Conservation (phyloP, 2,797 vertebrate genomes). For the Podarcis lilfordi region DNA sequence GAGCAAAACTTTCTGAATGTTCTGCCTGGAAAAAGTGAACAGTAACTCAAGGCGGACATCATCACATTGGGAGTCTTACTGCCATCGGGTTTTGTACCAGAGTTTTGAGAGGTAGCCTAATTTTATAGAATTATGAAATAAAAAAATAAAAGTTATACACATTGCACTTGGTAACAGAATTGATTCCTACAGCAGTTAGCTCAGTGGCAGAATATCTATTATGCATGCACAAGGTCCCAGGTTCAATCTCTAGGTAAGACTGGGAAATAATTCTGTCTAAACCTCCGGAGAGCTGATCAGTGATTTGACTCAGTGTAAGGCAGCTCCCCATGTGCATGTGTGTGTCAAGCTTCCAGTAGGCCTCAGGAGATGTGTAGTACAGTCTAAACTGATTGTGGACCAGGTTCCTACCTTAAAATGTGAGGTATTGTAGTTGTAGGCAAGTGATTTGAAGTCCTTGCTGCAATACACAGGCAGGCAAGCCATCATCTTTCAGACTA, state of each 20-base stretch:
- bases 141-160: background rate
- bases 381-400: background rate
- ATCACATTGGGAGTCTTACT: constrained; percentile 41
- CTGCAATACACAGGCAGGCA: background rate
- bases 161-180: background rate
- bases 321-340: too few species aligned
- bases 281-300: background rate
- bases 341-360: background rate
- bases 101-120: background rate
- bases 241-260: background rate
- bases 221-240: too few species aligned
- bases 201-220: too few species aligned
- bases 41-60: constrained; percentile 51
- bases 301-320: too few species aligned
- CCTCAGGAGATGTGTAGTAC: background rate
- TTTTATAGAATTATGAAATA: background rate
- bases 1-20: constrained; percentile 70
- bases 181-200: background rate
- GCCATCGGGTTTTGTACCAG: constrained; percentile 13
- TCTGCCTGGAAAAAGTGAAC: constrained; percentile 74
- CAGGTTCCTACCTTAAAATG: background rate
- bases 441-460: background rate
- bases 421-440: background rate
- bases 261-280: background rate
- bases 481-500: background rate